These are phyloP conservation scores for Pholis gunnellus DNA, from an alignment of 2,113 vertebrate genomes.

Conservation along the genomic window DNA sequence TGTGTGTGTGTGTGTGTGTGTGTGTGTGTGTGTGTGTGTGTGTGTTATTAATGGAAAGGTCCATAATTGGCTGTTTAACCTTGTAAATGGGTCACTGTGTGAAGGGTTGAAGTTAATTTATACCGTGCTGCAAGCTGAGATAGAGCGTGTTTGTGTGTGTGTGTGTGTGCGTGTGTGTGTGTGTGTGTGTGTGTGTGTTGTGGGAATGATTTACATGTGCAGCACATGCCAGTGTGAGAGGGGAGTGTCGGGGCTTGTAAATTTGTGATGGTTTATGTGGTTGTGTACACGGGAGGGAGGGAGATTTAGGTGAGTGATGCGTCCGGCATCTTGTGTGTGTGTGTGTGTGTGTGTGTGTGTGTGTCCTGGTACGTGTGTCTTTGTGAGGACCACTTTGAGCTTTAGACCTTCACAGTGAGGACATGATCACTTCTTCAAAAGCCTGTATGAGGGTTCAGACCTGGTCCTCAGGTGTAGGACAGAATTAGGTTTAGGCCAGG, in stretches of 20 bases:
- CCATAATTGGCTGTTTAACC: slow-evolving; percentile 71
- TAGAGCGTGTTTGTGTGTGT: slow-evolving; percentile 1
- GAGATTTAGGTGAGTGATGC: slow-evolving; percentile 20
- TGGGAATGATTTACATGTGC: slow-evolving; percentile 45
- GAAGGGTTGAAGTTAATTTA: slow-evolving; percentile 58
- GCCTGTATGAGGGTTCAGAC: background rate
- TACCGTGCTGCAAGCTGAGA: slow-evolving; percentile 44
- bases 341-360: background rate
- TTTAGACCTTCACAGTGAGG: background rate
- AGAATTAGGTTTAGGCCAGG: too few species aligned
- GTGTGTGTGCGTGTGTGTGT: background rate
- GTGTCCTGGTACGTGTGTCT: background rate
- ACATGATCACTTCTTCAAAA: background rate
- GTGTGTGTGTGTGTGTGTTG: background rate
- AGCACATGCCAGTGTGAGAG: slow-evolving; percentile 6
- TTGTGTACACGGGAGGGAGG: slow-evolving; percentile 10
- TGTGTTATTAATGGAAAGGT: slow-evolving; percentile 49
- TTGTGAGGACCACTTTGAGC: background rate
- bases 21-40: background rate
- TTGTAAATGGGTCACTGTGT: slow-evolving; percentile 64
- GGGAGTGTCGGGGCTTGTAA: slow-evolving; percentile 20
- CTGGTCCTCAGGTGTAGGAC: background rate
- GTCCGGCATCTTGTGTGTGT: background rate
- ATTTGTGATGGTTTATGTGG: slow-evolving; percentile 47
- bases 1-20: background rate